Evolutionary conservation across 2,888 invertebrate genomes (phyloP).

Genomic region (Galeopsomyia nigrocyanea): DNA sequence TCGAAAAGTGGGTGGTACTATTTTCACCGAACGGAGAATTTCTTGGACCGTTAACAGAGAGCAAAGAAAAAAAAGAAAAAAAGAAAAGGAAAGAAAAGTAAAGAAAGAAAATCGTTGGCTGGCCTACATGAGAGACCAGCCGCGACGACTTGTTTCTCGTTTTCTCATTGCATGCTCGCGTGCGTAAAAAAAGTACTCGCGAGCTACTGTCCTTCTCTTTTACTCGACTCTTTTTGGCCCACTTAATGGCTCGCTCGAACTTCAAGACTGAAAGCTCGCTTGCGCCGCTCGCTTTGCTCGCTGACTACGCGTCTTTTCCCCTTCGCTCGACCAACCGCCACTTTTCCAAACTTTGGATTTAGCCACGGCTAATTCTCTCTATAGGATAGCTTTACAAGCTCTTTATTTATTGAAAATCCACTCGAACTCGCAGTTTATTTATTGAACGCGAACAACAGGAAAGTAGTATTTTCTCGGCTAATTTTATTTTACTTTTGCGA

Average conservation of each 20-base stretch:
- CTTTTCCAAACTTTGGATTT: conserved; percentile 41
- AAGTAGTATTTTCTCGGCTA: too few relatives aligned
- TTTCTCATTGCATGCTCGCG: conserved; percentile 12
- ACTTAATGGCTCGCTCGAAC: conserved; percentile 34
- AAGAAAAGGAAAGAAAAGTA: not conserved
- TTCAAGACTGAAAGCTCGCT: conserved; percentile 24
- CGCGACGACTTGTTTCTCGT: conserved; percentile 13
- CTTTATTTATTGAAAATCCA: conserved; percentile 17
- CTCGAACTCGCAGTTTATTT: too few relatives aligned
- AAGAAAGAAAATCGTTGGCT: not conserved
- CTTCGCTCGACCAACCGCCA: not conserved
- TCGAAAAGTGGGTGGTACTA: too few relatives aligned
- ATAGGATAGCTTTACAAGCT: conserved; percentile 22
- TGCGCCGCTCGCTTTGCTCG: conserved; percentile 3
- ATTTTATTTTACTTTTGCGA: too few relatives aligned
- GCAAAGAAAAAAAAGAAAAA: too few relatives aligned
- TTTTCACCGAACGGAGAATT: not conserved
- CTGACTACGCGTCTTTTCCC: not conserved
- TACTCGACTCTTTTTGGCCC: conserved; percentile 25
- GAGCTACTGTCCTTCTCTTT: conserved; percentile 16
- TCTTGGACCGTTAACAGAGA: not conserved
- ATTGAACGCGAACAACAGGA: too few relatives aligned
- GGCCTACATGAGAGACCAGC: conserved; percentile 8
- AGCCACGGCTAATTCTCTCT: too few relatives aligned
- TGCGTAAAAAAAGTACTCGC: conserved; percentile 5